phyloP scores from a whole-genome alignment of 2,113 vertebrate genomes.

The Collichthys lucidus region DNA sequence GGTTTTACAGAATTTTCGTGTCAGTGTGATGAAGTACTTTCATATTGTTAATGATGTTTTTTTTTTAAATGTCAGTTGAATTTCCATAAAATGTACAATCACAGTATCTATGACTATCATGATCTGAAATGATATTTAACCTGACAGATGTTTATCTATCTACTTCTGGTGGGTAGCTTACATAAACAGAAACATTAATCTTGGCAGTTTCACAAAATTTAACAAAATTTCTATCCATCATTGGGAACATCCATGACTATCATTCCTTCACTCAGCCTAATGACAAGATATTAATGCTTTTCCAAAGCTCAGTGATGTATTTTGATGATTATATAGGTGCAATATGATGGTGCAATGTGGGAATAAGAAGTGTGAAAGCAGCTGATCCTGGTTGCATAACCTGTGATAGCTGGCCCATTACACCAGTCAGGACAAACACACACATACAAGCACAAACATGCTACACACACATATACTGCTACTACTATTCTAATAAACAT shows the following conservation, averaged over 20 bases:
- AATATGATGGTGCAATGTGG: constrained; percentile 49
- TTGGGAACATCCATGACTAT: constrained; percentile 13
- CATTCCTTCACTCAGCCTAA: constrained; percentile 13
- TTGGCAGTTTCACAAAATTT: too few species aligned
- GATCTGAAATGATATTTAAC: too few species aligned
- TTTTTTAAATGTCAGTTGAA: too few species aligned
- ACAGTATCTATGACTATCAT: too few species aligned
- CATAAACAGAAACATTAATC: not conserved
- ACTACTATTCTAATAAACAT: too few species aligned
- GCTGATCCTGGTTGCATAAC: constrained; percentile 75
- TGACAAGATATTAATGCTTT: constrained; percentile 40
- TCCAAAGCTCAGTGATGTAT: constrained; percentile 36
- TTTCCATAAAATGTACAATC: too few species aligned
- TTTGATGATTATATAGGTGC: constrained; percentile 39
- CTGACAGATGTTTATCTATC: not conserved
- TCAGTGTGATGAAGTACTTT: too few species aligned
- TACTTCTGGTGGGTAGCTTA: not conserved
- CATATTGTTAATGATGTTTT: too few species aligned
- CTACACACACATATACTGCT: not conserved
- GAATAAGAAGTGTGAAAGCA: constrained; percentile 64
- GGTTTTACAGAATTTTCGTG: too few species aligned
- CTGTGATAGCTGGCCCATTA: constrained; percentile 44
- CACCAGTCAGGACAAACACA: constrained; percentile 14
- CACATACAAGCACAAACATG: not conserved
- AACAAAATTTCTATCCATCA: constrained; percentile 3